phyloP scores from a whole-genome alignment of 2,113 vertebrate species.

The Carlito syrichta region DNA sequence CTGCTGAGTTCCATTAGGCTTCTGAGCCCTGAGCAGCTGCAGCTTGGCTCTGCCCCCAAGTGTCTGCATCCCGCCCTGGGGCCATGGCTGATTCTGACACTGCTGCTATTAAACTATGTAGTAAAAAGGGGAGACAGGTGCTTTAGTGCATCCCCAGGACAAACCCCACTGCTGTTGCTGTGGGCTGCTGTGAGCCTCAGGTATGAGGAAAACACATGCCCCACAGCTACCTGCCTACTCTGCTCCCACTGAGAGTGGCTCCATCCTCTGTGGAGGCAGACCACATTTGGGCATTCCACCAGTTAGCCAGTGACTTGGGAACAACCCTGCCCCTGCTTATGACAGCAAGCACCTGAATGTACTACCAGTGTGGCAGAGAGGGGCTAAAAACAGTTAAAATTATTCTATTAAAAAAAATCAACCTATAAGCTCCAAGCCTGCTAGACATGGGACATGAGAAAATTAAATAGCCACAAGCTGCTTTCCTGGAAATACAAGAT shows the following conservation, averaged over 20 bases:
- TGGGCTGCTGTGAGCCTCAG: background rate
- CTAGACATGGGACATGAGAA: too few relatives aligned
- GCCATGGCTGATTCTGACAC: too few relatives aligned
- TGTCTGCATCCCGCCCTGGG: background rate
- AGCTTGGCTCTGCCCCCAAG: background rate
- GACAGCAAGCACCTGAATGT: background rate
- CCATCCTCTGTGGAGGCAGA: background rate
- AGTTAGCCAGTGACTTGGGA: background rate
- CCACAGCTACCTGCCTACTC: background rate
- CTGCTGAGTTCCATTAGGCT: background rate
- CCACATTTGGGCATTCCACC: background rate
- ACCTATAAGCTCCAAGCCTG: too few relatives aligned
- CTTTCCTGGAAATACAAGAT: too few relatives aligned
- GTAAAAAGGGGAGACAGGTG: too few relatives aligned
- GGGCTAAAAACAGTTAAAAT: too few relatives aligned
- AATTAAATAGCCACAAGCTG: too few relatives aligned
- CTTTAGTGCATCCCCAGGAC: background rate
- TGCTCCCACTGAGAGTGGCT: background rate
- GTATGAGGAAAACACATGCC: background rate
- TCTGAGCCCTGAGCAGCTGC: background rate
- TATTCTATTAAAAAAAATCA: too few relatives aligned
- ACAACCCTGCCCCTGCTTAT: background rate
- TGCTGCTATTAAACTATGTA: background rate
- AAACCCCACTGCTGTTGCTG: background rate
- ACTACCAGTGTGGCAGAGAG: background rate